phyloP scores from a whole-genome alignment of 2,113 vertebrate genomes.

The Zapus hudsonius region DNA sequence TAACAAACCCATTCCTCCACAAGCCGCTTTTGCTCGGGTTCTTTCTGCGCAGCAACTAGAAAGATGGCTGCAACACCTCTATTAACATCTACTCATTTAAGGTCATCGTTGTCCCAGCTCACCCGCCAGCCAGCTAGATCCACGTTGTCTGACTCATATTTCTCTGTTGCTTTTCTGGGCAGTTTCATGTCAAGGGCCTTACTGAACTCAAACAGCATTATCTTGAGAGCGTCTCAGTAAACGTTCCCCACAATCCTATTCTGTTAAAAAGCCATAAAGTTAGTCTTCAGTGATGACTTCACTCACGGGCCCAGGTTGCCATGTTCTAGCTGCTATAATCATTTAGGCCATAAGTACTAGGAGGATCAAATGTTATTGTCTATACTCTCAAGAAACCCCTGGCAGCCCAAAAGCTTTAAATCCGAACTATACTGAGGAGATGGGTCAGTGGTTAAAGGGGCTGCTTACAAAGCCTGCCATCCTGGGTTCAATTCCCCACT shows the following conservation, averaged over 20 bases:
- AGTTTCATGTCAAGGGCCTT: neutral
- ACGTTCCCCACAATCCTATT: neutral
- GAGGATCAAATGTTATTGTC: slow-evolving; percentile 5
- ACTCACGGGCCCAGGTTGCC: neutral
- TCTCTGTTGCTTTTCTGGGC: neutral
- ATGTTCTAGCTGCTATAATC: neutral
- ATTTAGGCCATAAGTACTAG: neutral
- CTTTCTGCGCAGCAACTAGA: no score
- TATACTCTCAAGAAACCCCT: slow-evolving; percentile 1
- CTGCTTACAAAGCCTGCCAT: no score
- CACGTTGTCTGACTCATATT: neutral
- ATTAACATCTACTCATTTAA: neutral
- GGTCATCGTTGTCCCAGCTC: neutral
- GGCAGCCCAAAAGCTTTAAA: neutral
- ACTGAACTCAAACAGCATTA: neutral
- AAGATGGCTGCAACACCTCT: no score
- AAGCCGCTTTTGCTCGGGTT: no score
- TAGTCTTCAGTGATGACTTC: neutral
- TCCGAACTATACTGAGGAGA: slow-evolving; percentile 9
- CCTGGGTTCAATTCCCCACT: no score
- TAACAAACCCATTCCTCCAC: no score
- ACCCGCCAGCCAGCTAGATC: neutral
- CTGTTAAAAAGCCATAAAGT: neutral
- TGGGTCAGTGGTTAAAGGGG: no score
- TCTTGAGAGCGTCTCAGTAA: neutral